Percentiles rank a stretch among this genome's conserved stretches.
phyloP scores from a whole-genome alignment of 2,797 vertebrate genomes.

The Emys orbicularis region DNA sequence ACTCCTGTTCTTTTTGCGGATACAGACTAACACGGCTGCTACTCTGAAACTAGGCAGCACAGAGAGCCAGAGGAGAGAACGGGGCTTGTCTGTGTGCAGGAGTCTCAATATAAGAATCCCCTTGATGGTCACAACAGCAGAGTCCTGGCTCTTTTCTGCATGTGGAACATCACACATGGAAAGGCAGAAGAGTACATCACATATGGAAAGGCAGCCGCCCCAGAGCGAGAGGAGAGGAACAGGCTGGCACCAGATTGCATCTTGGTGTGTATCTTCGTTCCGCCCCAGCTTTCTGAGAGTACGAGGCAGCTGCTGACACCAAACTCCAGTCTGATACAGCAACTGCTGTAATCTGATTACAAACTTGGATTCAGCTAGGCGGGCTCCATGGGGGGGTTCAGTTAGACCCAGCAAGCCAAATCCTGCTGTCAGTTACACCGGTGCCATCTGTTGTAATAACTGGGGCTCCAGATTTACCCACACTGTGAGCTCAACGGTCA shows the following conservation, averaged over 20 bases:
- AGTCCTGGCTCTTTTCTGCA: neutral
- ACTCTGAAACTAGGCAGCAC: neutral
- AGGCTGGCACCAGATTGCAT: neutral
- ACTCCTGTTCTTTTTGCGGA: no score
- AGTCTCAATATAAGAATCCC: neutral
- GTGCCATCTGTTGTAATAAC: neutral
- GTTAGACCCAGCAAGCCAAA: neutral
- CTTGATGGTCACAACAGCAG: no score
- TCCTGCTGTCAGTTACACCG: neutral
- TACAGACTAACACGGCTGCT: no score
- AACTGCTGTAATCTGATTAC: neutral
- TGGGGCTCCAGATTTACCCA: neutral
- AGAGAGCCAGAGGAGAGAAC: neutral
- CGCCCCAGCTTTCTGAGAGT: neutral
- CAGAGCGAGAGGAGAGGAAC: neutral
- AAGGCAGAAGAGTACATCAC: neutral
- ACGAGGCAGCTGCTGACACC: neutral
- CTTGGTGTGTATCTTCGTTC: neutral
- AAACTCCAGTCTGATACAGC: neutral
- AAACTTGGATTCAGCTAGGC: neutral
- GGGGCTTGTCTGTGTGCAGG: neutral
- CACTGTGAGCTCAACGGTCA: neutral
- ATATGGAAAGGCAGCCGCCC: neutral
- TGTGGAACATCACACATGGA: neutral
- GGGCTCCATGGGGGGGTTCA: neutral